Percentiles rank a stretch among this genome's conserved stretches.
Evolutionary conservation across 2,888 invertebrate species (phyloP).

Genomic region (Leucozona laternaria): DNA sequence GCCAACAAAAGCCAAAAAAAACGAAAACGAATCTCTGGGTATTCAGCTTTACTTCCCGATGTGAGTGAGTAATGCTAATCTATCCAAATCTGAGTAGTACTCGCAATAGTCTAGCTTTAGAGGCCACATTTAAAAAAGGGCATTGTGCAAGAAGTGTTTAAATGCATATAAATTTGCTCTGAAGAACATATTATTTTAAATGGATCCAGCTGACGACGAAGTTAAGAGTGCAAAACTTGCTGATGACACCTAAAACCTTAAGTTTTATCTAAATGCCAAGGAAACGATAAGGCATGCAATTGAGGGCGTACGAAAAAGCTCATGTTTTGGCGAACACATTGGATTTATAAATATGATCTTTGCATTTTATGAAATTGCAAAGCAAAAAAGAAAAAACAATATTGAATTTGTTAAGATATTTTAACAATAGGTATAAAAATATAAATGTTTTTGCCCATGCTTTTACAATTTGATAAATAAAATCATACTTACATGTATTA

Average conservation of each 20-base stretch:
- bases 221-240: constrained; percentile 15
- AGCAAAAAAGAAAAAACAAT: neutral
- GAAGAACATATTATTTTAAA: neutral
- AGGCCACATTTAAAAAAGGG: constrained; percentile 13
- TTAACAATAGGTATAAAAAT: too few species aligned
- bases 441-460: too few species aligned
- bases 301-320: neutral
- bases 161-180: neutral
- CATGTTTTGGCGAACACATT: neutral
- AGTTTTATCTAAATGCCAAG: neutral
- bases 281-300: neutral
- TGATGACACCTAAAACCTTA: neutral
- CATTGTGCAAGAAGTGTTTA: constrained; percentile 31
- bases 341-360: too few species aligned
- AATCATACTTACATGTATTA: too few species aligned
- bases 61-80: constrained; percentile 21
- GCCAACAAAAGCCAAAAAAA: neutral
- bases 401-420: too few species aligned
- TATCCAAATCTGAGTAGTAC: constrained; percentile 1
- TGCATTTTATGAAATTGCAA: neutral
- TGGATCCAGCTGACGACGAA: constrained; percentile 13
- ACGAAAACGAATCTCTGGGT: constrained; percentile 12
- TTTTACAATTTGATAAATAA: too few species aligned
- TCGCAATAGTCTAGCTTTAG: neutral
- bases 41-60: constrained; percentile 16